Evolutionary conservation across 2,888 invertebrate species (phyloP), one percentile per base, ranked within the genome.

Genomic region (Ferrisia virgata): DNA sequence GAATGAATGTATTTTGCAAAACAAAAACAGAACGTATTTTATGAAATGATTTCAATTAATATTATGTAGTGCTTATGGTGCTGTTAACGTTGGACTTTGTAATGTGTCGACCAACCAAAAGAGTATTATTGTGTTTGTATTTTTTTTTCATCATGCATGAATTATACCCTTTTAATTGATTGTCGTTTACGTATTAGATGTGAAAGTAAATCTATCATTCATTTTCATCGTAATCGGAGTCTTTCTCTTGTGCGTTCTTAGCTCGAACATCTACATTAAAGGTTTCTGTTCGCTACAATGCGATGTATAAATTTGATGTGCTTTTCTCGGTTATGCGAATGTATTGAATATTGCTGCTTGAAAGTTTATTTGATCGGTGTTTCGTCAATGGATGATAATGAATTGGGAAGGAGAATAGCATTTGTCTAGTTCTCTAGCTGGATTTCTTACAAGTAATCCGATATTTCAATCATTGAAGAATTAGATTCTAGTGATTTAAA

Each of bases 41-140:
- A 28, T 64, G 64, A 64, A 64, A 64, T 64, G 28, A 28, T 15
- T 28, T 64, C n/a, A 64, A 64, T 28, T 28, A 53, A 22, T 64
- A 64, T 28, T 64, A n/a, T 64, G 28, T 64, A 64, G 64, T 64
- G 64, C 64, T 64, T 64, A 64, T 64, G 64, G 64, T 64, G 64
- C 64, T 64, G 64, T 64, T 64, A 64, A 64, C 64, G 64, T 64
- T 64, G 64, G 64, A 64, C 31, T 64, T 25, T 64, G 13, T 28
- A 64, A 28, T 64, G 28, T 64, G 64, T 64, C 64, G 64, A 64
- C 64, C 64, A 64, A 64, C 64, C 28, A 64, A 28, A 64, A 64
- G 28, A 64, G 64, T 64, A 64, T 64, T 58, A 58, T 58, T 64
- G 64, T 64, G 64, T 64, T 31, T 64, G 5, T 28, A 64, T 64